Percentiles rank a stretch among this genome's conserved stretches.
phyloP scores from a whole-genome alignment of 2,888 invertebrate genomes.

The Didymodactylos carnosus region DNA sequence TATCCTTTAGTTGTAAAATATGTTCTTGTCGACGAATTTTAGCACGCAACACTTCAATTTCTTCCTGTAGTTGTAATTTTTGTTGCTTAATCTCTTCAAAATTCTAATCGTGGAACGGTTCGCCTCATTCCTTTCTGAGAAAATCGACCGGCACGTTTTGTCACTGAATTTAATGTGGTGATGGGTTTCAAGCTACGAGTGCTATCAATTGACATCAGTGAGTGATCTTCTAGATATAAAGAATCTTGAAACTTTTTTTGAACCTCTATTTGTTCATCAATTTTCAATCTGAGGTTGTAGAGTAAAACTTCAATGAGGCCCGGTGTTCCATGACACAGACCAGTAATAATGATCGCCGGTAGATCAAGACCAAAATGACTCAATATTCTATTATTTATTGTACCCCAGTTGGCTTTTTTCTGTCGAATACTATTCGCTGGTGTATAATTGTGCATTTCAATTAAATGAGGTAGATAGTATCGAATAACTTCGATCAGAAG shows the following conservation, averaged over 20 bases:
- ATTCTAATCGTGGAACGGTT: conserved; percentile 2
- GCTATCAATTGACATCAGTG: too few species aligned
- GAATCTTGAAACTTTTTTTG: too few species aligned
- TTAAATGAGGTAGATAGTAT: conserved; percentile 15
- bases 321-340: background rate
- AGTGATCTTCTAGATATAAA: too few species aligned
- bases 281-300: conserved; percentile 4
- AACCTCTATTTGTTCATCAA: conserved; percentile 8
- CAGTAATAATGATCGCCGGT: background rate
- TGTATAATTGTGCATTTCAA: conserved; percentile 16
- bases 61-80: conserved; percentile 1
- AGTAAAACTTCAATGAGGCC: conserved; percentile 11
- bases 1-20: conserved; percentile 1
- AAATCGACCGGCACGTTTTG: too few species aligned
- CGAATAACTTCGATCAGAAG: conserved; percentile 15
- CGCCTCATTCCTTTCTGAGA: too few species aligned
- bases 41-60: conserved; percentile 6
- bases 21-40: conserved; percentile 11
- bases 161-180: too few species aligned
- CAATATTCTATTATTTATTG: conserved; percentile 3
- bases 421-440: conserved; percentile 14
- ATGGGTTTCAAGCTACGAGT: too few species aligned
- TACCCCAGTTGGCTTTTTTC: conserved; percentile 15
- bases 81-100: conserved; percentile 10
- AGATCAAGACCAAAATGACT: conserved; percentile 4